A percentile compares a stretch with the other conserved stretches of the same genome.
Evolutionary conservation across 2,888 invertebrate species (phyloP).

Genomic region (Cheilosia pagana): DNA sequence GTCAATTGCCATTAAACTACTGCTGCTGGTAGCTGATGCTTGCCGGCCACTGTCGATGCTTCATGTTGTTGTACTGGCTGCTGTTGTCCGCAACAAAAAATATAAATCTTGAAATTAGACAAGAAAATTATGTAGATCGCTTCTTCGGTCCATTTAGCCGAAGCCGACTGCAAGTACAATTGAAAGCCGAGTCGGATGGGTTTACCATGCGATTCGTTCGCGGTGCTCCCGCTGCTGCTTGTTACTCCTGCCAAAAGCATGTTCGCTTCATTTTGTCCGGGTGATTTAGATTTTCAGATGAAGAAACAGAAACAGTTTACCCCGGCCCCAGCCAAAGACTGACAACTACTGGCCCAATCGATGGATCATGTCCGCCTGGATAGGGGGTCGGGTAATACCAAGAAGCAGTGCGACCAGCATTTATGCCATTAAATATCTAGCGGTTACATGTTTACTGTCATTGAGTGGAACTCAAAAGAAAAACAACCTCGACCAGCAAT

Average conservation of each 20-base stretch:
- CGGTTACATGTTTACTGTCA: conserved; percentile 73
- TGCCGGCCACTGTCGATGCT: conserved; percentile 9
- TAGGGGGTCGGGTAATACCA: conserved; percentile 65
- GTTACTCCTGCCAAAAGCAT: conserved; percentile 60
- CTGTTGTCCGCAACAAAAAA: conserved; percentile 55
- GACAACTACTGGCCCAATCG: conserved; percentile 61
- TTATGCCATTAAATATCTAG: conserved; percentile 73
- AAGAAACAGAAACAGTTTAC: conserved; percentile 65
- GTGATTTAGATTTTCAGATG: conserved; percentile 73
- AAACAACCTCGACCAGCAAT: conserved; percentile 17
- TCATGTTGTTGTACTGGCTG: conserved; percentile 14
- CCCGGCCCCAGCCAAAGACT: conserved; percentile 26
- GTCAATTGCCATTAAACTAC: conserved; percentile 65
- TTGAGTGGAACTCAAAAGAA: conserved; percentile 41
- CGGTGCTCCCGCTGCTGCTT: conserved; percentile 42
- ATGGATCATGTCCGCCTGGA: conserved; percentile 70
- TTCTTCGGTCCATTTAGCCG: conserved; percentile 62
- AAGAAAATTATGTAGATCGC: conserved; percentile 75
- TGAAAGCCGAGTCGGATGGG: conserved; percentile 32
- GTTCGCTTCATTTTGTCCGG: conserved; percentile 71
- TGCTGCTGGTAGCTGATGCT: conserved; percentile 19
- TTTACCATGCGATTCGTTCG: conserved; percentile 7
- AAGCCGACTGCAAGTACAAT: conserved; percentile 47
- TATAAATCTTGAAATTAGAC: conserved; percentile 75
- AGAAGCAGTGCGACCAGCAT: conserved; percentile 70